Evolutionary conservation across 1,140 invertebrate species (phyloP).

Genomic region (Cherax quadricarinatus): DNA sequence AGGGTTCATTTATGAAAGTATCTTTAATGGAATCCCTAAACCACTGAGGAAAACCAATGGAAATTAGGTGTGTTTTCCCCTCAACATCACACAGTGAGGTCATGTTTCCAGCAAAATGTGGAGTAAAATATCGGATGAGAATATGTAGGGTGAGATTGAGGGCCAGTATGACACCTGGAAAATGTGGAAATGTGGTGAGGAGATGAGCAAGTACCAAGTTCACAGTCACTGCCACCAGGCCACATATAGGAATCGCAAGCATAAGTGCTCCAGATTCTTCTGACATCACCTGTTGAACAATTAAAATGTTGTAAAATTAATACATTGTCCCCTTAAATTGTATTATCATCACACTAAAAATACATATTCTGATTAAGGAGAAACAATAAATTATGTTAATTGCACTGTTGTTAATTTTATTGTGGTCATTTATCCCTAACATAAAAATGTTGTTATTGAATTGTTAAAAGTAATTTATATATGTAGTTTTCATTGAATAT

Average conservation of each 20-base stretch:
- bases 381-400: no score
- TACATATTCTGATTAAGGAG: no score
- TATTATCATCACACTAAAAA: no score
- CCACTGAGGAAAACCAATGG: not conserved
- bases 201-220: slow-evolving; percentile 6
- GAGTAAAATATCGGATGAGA: not conserved
- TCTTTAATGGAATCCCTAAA: not conserved
- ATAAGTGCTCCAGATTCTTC: not conserved
- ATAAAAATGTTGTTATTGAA: no score
- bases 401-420: no score
- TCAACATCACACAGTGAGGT: slow-evolving; percentile 4
- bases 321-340: no score
- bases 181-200: not conserved
- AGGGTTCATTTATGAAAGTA: not conserved
- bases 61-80: not conserved
- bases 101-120: not conserved
- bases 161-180: not conserved
- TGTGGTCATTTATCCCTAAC: no score
- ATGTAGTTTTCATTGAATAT: no score
- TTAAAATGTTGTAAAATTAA: not conserved
- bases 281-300: not conserved
- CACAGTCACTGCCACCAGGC: slow-evolving; percentile 5
- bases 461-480: no score
- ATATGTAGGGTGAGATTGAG: slow-evolving; percentile 7
- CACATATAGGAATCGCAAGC: slow-evolving; percentile 25